Base-by-base conservation (phyloP, 2,113 vertebrate genomes). In the Carassius auratus region DNA sequence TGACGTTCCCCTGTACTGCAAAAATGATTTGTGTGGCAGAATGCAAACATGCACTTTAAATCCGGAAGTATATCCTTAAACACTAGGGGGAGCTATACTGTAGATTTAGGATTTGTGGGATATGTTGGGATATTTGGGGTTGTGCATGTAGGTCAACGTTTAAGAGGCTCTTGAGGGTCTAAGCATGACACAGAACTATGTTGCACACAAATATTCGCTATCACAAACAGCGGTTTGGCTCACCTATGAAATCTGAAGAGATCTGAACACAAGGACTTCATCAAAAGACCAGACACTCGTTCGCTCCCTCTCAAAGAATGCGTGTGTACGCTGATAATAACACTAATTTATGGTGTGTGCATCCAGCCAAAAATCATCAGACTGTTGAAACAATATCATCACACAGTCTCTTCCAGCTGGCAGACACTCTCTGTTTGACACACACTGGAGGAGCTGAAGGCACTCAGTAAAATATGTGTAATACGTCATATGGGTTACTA, bases 261-360 rank as follows among this genome's bases (percentile, higher is more conserved):
- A 73, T 42, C 36, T 21, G 69, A 73, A 73, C 69, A 73, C 45
- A 64, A 33, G 48, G 66, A 84, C 14, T 64, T 61, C 33, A 62
- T 76, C 73, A 33, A 84, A 9, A 84, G 66, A 74, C n/a, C 57
- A 84, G 71, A 62, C 59, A 76, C n/a, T 76, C n/a, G 76, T 76
- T 62, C 57, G 55, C 52, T 74, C 38, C 30, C 55, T 23, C 52
- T 61, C 13, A 33, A 57, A 75, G 33, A 84, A 84, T 61, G 36
- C 8, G 15, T 50, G 52, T 36, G 66, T 7, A 1, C 5, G 8
- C 6, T 42, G 33, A 62, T 79, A 42, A 79, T 79, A 42, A 42
- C 73, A 64, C 15, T 33, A 62, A 30, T 36, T 45, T 30, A 76
- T 45, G 55, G 52, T 45, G 81, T 73, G 59, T 50, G 57, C 26